Evolutionary conservation across 2,888 invertebrate genomes (phyloP), one percentile per base, ranked within the genome.

Genomic region (Euphydryas editha): DNA sequence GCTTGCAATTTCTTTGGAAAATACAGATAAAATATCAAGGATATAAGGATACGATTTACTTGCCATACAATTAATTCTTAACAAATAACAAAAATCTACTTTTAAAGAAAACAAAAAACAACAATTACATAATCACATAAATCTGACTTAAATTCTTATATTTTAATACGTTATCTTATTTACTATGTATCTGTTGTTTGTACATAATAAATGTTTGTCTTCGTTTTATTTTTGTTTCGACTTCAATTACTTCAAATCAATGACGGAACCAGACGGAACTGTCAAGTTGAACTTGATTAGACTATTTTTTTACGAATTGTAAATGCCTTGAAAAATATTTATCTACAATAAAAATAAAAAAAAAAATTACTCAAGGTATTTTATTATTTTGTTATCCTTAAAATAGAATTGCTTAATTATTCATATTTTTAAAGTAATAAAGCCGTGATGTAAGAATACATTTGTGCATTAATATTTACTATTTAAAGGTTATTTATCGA

Each of bases 361-460:
- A 63, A 49, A 47, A n/a, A 36, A 61, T 1, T 36, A 20, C n/a
- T 44, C n/a, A 71, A 71, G 70, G 71, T 70, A 71, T 18, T 39
- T 44, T 37, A 18, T 49, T 44, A 17, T 55, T 44, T 21, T 24
- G 36, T 51, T 37, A 17, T 46, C 37, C 17, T 24, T 24, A 18
- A 39, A 20, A 17, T 15, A 24, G 2, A 58, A n/a, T 18, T 18
- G 6, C 30, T 18, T 3, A 58, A 30, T 49, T 58, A 36, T 59
- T 39, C 3, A 20, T 13, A 42, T 59, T 24, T 15, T 39, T 46
- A 37, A 59, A 51, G 21, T 46, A 46, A 60, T 39, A 59, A 62
- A 71, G 59, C 68, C 75, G 80, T 90, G 90, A 90, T 90, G 90
- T 90, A 90, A 90, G 90, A 90, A 71, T 73, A 68, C 74, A 74